Conservation (phyloP, 2,797 vertebrate genomes). For the Cichlasoma orientale region DNA sequence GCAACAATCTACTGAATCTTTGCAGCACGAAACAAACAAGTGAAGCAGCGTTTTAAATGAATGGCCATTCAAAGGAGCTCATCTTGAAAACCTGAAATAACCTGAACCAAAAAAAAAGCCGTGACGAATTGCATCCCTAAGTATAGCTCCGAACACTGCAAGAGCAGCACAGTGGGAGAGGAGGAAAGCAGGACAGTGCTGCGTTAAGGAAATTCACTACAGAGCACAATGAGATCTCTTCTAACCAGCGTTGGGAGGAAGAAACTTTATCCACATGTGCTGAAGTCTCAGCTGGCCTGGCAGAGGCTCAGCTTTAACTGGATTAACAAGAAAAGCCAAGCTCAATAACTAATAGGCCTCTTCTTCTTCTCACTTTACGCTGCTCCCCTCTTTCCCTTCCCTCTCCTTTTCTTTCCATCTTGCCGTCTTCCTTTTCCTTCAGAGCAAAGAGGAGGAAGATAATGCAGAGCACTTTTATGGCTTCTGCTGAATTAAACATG, state of each 20-base stretch:
- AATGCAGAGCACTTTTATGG: constrained; percentile 71
- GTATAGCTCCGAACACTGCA: constrained; percentile 38
- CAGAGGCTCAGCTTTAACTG: constrained; percentile 60
- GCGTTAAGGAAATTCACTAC: constrained; percentile 47
- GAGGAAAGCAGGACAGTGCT: constrained; percentile 27
- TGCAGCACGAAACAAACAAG: background rate
- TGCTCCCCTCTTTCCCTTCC: background rate
- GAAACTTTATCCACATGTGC: constrained; percentile 54
- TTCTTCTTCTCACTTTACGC: constrained; percentile 32
- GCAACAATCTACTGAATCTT: background rate
- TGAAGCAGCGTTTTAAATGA: constrained; percentile 6
- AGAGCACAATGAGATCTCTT: constrained; percentile 34
- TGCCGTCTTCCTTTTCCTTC: constrained; percentile 29
- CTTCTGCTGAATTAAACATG: constrained; percentile 80
- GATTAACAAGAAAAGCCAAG: constrained; percentile 70
- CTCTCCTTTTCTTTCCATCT: background rate
- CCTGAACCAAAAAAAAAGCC: background rate
- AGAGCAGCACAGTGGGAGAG: constrained; percentile 17
- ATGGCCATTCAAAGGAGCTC: background rate
- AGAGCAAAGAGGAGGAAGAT: constrained; percentile 50
- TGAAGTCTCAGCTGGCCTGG: constrained; percentile 49
- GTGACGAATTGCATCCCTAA: constrained; percentile 39
- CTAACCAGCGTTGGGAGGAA: constrained; percentile 35
- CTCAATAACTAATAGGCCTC: constrained; percentile 67
- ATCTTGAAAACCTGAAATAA: background rate